phyloP scores from a whole-genome alignment of 2,797 vertebrate genomes.

The Netta rufina region DNA sequence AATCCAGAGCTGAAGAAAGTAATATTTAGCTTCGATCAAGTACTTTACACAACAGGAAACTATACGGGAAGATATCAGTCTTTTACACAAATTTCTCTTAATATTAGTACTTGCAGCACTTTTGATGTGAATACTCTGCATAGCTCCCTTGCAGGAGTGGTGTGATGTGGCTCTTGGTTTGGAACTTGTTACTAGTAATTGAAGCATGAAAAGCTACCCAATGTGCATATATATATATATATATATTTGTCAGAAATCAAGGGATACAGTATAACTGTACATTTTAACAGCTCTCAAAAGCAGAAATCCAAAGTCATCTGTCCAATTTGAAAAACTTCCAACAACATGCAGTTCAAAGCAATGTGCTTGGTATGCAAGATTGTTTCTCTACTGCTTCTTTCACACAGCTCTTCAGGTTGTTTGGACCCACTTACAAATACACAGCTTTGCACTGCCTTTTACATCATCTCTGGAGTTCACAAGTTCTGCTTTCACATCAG shows the following conservation, averaged over 20 bases:
- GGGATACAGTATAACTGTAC: background rate
- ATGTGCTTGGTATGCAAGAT: background rate
- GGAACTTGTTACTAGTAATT: background rate
- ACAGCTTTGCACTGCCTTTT: background rate
- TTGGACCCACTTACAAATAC: background rate
- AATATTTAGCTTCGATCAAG: background rate
- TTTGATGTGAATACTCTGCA: background rate
- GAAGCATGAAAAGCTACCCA: background rate
- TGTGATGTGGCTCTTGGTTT: background rate
- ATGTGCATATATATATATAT: background rate
- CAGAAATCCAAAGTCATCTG: background rate
- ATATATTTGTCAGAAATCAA: background rate
- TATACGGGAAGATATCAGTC: background rate
- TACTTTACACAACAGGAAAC: slow-evolving; percentile 14
- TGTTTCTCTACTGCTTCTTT: background rate
- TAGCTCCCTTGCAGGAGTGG: background rate
- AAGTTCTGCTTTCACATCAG: background rate
- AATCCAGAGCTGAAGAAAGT: background rate
- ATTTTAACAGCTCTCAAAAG: background rate
- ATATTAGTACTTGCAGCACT: background rate
- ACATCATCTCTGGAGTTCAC: background rate
- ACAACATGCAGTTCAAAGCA: background rate
- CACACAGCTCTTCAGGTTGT: background rate
- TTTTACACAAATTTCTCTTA: slow-evolving; percentile 6
- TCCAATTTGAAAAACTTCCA: background rate